These are phyloP conservation scores for Drosophila lacertosa DNA, from an alignment of 1,140 invertebrate genomes.

Conservation along the genomic window DNA sequence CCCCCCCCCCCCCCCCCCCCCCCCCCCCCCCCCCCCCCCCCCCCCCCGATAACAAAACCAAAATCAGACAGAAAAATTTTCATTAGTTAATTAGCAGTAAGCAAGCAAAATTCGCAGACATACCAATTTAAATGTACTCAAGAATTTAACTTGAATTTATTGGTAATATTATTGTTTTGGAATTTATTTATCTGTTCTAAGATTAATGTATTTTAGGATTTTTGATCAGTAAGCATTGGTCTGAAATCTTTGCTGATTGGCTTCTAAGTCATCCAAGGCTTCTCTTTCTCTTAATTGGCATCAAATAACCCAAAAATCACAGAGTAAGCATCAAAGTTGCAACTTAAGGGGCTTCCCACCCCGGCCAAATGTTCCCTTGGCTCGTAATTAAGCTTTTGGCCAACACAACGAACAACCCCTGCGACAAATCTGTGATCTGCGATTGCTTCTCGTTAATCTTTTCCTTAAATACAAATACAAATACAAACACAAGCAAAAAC, in stretches of 20 bases:
- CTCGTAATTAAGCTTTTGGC: slow-evolving; percentile 63
- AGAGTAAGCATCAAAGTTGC: slow-evolving; percentile 57
- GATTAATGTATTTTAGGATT: no score
- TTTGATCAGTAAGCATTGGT: no score
- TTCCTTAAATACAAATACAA: slow-evolving; percentile 70
- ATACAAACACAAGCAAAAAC: slow-evolving; percentile 64
- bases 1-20: background rate
- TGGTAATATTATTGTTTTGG: slow-evolving; percentile 29
- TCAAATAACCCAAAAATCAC: slow-evolving; percentile 49
- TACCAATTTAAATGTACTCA: background rate
- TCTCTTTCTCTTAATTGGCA: slow-evolving; percentile 62
- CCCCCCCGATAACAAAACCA: slow-evolving; percentile 51
- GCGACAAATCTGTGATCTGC: slow-evolving; percentile 63
- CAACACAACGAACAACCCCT: slow-evolving; percentile 50
- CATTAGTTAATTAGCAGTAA: slow-evolving; percentile 71
- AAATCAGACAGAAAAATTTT: slow-evolving; percentile 45
- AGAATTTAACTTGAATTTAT: no score
- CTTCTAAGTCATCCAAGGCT: background rate
- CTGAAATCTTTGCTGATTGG: no score
- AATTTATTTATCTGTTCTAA: background rate
- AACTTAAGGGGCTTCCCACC: slow-evolving; percentile 15
- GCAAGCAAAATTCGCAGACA: slow-evolving; percentile 19
- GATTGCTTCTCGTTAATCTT: slow-evolving; percentile 65
- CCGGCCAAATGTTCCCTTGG: background rate
- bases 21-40: background rate